Evolutionary conservation across 2,113 vertebrate genomes (phyloP).

Genomic region (Accipiter cooperii): DNA sequence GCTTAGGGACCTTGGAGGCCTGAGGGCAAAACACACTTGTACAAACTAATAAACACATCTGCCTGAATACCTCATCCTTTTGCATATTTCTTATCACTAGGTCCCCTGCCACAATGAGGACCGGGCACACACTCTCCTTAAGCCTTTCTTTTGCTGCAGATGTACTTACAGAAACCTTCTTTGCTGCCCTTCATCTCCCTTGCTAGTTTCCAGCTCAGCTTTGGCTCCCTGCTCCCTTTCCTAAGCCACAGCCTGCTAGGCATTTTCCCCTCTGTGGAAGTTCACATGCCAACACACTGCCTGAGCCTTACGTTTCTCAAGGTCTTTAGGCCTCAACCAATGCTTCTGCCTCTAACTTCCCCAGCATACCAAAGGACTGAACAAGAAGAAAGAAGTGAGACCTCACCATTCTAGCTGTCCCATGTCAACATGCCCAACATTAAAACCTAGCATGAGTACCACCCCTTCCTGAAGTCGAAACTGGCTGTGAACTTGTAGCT

Average conservation of each 20-base stretch:
- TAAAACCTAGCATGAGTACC: not conserved
- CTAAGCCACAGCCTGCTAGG: not conserved
- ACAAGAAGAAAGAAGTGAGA: not conserved
- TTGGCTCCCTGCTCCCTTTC: not conserved
- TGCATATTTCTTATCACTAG: not conserved
- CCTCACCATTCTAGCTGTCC: not conserved
- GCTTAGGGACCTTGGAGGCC: not conserved
- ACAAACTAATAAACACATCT: not conserved
- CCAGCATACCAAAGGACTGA: not conserved
- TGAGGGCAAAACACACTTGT: not conserved
- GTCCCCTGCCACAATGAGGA: not conserved
- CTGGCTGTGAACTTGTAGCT: not conserved
- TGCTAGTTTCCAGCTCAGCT: not conserved
- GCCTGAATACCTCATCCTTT: not conserved
- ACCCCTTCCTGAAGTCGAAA: not conserved
- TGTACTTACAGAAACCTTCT: not conserved
- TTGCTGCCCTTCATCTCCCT: not conserved
- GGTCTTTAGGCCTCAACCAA: not conserved
- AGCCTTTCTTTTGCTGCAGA: not conserved
- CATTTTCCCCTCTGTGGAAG: not conserved
- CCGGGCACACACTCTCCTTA: not conserved
- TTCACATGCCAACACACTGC: not conserved
- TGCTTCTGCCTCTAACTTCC: not conserved
- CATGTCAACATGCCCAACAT: not conserved
- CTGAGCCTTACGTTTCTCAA: not conserved